Percentiles rank a stretch among this genome's conserved stretches.
These are phyloP conservation scores for Barypeithes pellucidus DNA, from an alignment of 2,888 invertebrate genomes.

Conservation along the genomic window DNA sequence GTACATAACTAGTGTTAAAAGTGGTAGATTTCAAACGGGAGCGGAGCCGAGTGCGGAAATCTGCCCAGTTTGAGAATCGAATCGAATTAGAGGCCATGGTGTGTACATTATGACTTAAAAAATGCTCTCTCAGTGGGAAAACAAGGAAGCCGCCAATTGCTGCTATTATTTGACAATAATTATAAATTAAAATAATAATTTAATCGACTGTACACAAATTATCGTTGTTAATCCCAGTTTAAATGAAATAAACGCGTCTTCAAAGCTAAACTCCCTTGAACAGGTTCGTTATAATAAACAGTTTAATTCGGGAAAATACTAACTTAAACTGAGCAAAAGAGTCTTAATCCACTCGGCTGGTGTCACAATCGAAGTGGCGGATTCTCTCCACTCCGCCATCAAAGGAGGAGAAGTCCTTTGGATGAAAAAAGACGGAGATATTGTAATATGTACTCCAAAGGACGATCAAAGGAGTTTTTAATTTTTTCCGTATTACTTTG, in stretches of 20 bases:
- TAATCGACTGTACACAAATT: neutral
- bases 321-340: slow-evolving; percentile 39
- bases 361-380: slow-evolving; percentile 40
- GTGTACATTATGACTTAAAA: no score
- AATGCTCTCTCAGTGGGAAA: no score
- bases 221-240: neutral
- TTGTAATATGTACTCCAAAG: slow-evolving; percentile 18
- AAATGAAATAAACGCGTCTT: slow-evolving; percentile 16
- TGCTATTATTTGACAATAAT: no score
- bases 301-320: slow-evolving; percentile 30
- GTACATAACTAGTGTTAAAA: no score
- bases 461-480: slow-evolving; percentile 35
- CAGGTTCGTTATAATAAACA: slow-evolving; percentile 23
- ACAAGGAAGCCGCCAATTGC: no score
- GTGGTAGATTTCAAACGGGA: no score
- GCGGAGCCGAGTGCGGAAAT: no score
- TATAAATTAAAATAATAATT: neutral
- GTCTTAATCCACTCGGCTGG: slow-evolving; percentile 43
- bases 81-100: no score
- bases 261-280: neutral
- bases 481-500: slow-evolving; percentile 25
- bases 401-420: slow-evolving; percentile 28
- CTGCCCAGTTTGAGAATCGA: no score
- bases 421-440: slow-evolving; percentile 21
- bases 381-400: slow-evolving; percentile 27